These are phyloP conservation scores for Siniperca undulata DNA, from an alignment of 2,797 vertebrate genomes.

Conservation along the genomic window DNA sequence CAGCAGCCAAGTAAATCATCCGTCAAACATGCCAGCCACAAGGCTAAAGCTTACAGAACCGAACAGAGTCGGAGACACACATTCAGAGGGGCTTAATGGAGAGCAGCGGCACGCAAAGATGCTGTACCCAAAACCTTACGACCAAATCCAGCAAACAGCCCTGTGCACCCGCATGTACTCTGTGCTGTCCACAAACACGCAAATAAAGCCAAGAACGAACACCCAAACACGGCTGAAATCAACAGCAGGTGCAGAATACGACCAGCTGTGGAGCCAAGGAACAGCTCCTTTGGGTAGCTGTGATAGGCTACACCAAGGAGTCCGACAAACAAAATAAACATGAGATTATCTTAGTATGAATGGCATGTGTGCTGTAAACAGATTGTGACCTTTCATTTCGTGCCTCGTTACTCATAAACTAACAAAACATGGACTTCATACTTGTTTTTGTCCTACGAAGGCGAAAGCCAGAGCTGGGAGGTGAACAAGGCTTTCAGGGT, in stretches of 20 bases:
- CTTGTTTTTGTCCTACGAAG: conserved; percentile 20
- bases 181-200: background rate
- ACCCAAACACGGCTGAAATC: background rate
- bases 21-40: conserved; percentile 67
- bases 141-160: conserved; percentile 17
- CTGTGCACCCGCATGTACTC: background rate
- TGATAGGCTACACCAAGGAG: background rate
- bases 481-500: conserved; percentile 6
- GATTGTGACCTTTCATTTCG: conserved; percentile 39
- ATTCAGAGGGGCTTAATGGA: conserved; percentile 66
- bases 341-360: conserved; percentile 6
- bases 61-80: conserved; percentile 51
- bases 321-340: conserved; percentile 10
- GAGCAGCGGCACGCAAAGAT: conserved; percentile 50
- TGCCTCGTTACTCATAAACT: conserved; percentile 2
- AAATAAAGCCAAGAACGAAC: background rate
- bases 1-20: conserved; percentile 63
- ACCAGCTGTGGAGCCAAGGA: background rate
- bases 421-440: conserved; percentile 10
- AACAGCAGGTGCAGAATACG: conserved; percentile 28
- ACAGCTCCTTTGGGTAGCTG: background rate
- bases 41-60: conserved; percentile 72
- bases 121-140: conserved; percentile 37
- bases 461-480: background rate
- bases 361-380: conserved; percentile 45